These are phyloP conservation scores for Arion vulgaris DNA, from an alignment of 1,140 invertebrate species.

Conservation along the genomic window DNA sequence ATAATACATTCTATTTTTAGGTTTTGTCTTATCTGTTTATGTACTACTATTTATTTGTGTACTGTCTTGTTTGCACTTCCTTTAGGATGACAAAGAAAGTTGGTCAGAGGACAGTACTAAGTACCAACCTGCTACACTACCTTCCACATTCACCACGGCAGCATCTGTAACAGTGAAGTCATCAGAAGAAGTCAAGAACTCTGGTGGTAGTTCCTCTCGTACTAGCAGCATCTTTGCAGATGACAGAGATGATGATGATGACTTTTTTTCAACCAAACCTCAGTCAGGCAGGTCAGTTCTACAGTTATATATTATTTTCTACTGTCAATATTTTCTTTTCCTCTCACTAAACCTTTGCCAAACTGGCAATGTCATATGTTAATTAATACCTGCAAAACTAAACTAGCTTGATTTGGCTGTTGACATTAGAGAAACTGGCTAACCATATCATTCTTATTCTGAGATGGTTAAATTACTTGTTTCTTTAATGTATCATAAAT, in stretches of 20 bases:
- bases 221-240: slow-evolving; percentile 63
- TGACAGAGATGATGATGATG: slow-evolving; percentile 48
- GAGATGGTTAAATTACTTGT: no score
- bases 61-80: background rate
- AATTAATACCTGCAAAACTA: no score
- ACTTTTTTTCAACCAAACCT: slow-evolving; percentile 3
- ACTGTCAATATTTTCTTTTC: no score
- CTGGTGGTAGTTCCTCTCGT: slow-evolving; percentile 47
- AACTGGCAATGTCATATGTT: no score
- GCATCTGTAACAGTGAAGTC: slow-evolving; percentile 16
- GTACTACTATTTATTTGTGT: no score
- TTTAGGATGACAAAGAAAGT: slow-evolving; percentile 43
- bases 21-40: background rate
- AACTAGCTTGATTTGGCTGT: no score
- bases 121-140: slow-evolving; percentile 49
- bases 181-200: slow-evolving; percentile 22
- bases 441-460: no score
- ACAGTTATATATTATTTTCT: no score
- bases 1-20: no score
- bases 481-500: no score
- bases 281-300: background rate
- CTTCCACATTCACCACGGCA: slow-evolving; percentile 48
- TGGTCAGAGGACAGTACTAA: slow-evolving; percentile 45
- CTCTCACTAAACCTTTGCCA: no score
- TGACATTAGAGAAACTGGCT: no score